Conservation (phyloP, 2,888 invertebrate genomes). For the Baccha elongata region DNA sequence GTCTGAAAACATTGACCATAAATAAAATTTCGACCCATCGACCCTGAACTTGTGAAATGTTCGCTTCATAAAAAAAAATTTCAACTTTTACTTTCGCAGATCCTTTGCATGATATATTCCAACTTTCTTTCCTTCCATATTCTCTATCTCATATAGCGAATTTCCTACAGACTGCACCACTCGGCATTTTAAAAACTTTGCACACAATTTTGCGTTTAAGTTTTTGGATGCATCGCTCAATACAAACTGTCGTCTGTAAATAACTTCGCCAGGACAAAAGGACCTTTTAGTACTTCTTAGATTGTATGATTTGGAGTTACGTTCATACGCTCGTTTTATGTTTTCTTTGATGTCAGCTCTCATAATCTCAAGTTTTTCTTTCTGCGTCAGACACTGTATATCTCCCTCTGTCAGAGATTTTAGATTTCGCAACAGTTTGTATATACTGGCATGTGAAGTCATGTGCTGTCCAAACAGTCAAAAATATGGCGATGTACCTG, state of each 20-base stretch:
- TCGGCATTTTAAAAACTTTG: not conserved
- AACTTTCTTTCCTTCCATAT: not conserved
- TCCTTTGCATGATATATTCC: constrained; percentile 4
- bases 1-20: too few species aligned
- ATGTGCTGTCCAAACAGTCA: constrained; percentile 7
- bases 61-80: too few species aligned
- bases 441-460: not conserved
- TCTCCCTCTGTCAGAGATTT: constrained; percentile 6
- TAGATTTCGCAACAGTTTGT: not conserved
- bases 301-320: constrained; percentile 1
- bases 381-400: not conserved
- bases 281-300: not conserved
- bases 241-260: not conserved
- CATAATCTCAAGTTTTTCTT: not conserved
- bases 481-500: not conserved
- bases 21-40: too few species aligned
- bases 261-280: not conserved
- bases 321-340: not conserved
- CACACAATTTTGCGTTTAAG: not conserved
- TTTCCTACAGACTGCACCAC: not conserved
- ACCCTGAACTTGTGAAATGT: too few species aligned
- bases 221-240: not conserved
- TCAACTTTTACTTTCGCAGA: not conserved
- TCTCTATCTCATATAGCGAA: not conserved
- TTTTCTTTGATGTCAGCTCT: not conserved